Evolutionary conservation across 2,888 invertebrate genomes (phyloP).

Genomic region (Periphyllus acericola): DNA sequence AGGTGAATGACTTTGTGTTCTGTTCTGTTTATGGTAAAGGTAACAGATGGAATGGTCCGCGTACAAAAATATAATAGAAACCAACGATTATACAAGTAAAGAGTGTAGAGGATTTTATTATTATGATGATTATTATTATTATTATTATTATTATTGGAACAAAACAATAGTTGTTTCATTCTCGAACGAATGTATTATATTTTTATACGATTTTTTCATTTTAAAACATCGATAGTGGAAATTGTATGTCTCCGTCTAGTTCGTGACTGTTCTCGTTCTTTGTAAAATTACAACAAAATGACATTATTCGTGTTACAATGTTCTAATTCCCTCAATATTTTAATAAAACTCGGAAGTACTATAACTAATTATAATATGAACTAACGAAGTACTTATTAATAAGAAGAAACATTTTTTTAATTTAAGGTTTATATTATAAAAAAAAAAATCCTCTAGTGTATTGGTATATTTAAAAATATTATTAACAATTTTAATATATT

Average conservation of each 20-base stretch:
- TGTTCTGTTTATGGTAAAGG: slow-evolving; percentile 52
- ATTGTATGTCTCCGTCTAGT: slow-evolving; percentile 31
- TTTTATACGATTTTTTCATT: slow-evolving; percentile 40
- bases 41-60: slow-evolving; percentile 22
- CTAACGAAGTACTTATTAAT: background rate
- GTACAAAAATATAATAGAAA: slow-evolving; percentile 45
- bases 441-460: no score
- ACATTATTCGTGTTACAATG: slow-evolving; percentile 34
- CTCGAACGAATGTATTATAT: slow-evolving; percentile 22
- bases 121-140: slow-evolving; percentile 6
- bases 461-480: background rate
- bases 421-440: background rate
- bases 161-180: slow-evolving; percentile 53
- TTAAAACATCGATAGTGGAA: slow-evolving; percentile 48
- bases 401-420: background rate
- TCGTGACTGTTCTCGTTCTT: slow-evolving; percentile 41
- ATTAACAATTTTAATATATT: background rate
- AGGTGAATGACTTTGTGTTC: slow-evolving; percentile 53
- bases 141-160: slow-evolving; percentile 40
- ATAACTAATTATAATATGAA: background rate
- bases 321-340: slow-evolving; percentile 23
- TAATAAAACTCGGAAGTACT: background rate
- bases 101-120: slow-evolving; percentile 44
- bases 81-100: slow-evolving; percentile 52
- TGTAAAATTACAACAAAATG: slow-evolving; percentile 40